Evolutionary conservation across 2,797 vertebrate species (phyloP), one percentile per base, ranked within the genome.

Genomic region (Phataginus tricuspis): DNA sequence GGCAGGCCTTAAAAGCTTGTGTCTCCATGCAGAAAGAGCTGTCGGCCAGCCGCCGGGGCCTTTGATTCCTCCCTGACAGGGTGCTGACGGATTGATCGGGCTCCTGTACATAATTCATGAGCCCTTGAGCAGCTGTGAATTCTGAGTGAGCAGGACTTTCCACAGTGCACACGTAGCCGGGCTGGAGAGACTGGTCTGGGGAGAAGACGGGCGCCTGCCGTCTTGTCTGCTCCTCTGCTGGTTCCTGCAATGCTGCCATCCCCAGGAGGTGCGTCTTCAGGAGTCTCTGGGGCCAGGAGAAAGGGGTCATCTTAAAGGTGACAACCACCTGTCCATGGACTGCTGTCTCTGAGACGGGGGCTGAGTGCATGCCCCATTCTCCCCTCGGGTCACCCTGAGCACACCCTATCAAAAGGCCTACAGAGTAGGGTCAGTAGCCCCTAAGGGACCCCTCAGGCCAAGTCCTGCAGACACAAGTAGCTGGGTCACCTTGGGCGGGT

Each of bases 41-140:
- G 94, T 49, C 91, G 71, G 91, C 91, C 86, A 64, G 91, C 97
- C 96, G 9, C 93, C 66, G 92, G 53, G 90, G 95, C 96, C 98
- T 98, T 98, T 98, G 98, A 98, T 98, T 97, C 96, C 96, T 88
- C 71, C 0, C 97, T 98, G 98, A 97, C 98, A 96, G 98, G 80
- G 39, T 0, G 51, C 98, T 97, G 98, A 98, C 86, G 95, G 98
- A 97, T 98, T 97, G 98, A 98, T 98, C 98, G 85, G 93, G 89
- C 0, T 0, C 27, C 71, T 7, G 94, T 98, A 68, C 98, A 98
- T 98, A 98, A 98, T 98, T 98, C 98, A 98, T 97, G 97, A 97
- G 96, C 71, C 83, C 93, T 91, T 0, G 75, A 96, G 98, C 97
- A 95, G 97, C 98, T 69, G 96, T 39, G 94, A 95, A 92, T 97